Evolutionary conservation across 1,140 invertebrate species (phyloP).

Genomic region (Bombus breviceps): DNA sequence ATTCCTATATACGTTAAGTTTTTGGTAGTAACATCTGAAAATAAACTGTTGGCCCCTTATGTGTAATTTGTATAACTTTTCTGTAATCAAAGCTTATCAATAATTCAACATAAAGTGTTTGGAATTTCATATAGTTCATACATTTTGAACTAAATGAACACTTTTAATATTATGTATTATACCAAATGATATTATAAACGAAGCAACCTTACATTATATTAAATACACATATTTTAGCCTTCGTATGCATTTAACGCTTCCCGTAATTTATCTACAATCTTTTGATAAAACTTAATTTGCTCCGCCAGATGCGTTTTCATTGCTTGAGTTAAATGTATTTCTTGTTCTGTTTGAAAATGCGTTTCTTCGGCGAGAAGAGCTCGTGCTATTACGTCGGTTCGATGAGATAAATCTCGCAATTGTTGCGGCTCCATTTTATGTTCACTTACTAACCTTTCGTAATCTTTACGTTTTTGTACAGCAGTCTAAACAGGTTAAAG

Average conservation of each 20-base stretch:
- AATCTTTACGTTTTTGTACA: conserved; percentile 94
- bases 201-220: background rate
- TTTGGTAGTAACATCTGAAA: conserved; percentile 31
- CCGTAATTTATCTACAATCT: conserved; percentile 87
- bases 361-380: conserved; percentile 96
- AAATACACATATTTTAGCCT: conserved; percentile 58
- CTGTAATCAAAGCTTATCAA: background rate
- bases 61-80: background rate
- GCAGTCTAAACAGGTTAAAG: conserved; percentile 84
- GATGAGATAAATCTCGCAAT: conserved; percentile 89
- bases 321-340: conserved; percentile 92
- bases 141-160: conserved; percentile 15
- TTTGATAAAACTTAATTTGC: conserved; percentile 96
- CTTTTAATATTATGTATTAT: background rate
- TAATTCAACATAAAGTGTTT: conserved; percentile 12
- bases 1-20: background rate
- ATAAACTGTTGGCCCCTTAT: conserved; percentile 31
- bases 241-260: conserved; percentile 84
- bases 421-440: conserved; percentile 92
- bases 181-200: conserved; percentile 4
- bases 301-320: conserved; percentile 93
- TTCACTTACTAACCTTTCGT: conserved; percentile 90
- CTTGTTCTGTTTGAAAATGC: conserved; percentile 94
- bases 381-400: conserved; percentile 96
- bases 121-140: background rate